A percentile compares a stretch with the other conserved stretches of the same genome.
These are phyloP conservation scores for Opisthocomus hoazin DNA, from an alignment of 2,113 vertebrate genomes.

Conservation along the genomic window DNA sequence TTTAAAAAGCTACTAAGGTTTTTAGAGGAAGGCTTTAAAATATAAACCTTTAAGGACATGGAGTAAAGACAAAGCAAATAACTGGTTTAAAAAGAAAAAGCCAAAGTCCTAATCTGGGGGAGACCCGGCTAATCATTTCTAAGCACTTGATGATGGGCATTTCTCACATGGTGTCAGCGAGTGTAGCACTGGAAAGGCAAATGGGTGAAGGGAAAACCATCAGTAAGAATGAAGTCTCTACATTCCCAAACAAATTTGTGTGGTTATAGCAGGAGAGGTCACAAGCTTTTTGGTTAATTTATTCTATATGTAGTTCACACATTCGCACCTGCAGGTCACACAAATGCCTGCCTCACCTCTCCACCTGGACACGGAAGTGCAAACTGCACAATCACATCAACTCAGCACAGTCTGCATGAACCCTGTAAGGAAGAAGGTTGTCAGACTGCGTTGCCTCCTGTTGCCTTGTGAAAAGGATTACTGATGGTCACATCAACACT, in stretches of 20 bases:
- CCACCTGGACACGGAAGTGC: fast-evolving
- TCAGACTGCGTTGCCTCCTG: too few species aligned
- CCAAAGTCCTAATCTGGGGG: not conserved
- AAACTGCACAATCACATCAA: not conserved
- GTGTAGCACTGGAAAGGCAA: not conserved
- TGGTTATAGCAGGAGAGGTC: not conserved
- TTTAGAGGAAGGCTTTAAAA: not conserved
- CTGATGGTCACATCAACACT: fast-evolving
- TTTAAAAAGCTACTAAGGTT: not conserved
- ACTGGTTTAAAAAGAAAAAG: not conserved
- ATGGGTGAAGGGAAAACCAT: not conserved
- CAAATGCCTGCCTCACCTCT: too few species aligned
- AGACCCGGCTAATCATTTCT: not conserved
- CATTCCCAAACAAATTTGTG: not conserved
- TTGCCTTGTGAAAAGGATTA: not conserved
- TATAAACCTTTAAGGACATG: not conserved
- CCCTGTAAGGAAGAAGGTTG: not conserved
- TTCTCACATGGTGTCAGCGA: not conserved
- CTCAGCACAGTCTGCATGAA: not conserved
- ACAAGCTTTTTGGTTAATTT: not conserved
- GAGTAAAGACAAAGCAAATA: not conserved
- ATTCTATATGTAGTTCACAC: not conserved
- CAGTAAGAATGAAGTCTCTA: not conserved
- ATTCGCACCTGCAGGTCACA: not conserved
- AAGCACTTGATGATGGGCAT: not conserved